These are phyloP conservation scores for Beris chalybata DNA, from an alignment of 2,888 invertebrate species.

Conservation along the genomic window DNA sequence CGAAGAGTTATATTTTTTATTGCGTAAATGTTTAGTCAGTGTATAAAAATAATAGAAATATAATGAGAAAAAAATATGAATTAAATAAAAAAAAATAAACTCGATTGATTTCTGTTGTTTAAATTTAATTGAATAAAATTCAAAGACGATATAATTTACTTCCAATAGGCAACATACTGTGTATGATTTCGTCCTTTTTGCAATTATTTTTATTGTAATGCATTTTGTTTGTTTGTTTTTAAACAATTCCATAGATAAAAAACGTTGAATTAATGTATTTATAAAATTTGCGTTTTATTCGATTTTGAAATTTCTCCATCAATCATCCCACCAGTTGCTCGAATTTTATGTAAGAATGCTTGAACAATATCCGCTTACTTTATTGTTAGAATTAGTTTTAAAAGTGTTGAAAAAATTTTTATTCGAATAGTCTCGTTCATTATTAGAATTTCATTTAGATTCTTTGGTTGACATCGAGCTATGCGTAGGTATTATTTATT, in stretches of 20 bases:
- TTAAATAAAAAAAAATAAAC: background rate
- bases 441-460: too few species aligned
- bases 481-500: too few species aligned
- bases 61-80: background rate
- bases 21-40: conserved; percentile 19
- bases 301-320: background rate
- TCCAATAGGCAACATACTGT: conserved; percentile 18
- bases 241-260: conserved; percentile 20
- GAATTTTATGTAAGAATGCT: too few species aligned
- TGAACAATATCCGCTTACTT: too few species aligned
- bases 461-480: too few species aligned
- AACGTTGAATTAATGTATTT: background rate
- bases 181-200: conserved; percentile 24
- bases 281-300: conserved; percentile 19
- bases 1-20: conserved; percentile 18
- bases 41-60: conserved; percentile 1
- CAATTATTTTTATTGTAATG: conserved; percentile 9
- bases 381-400: too few species aligned
- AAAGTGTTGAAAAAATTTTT: too few species aligned
- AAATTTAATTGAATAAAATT: background rate
- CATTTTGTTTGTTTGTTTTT: conserved; percentile 16
- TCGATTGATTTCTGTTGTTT: background rate
- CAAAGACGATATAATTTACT: background rate
- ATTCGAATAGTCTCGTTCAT: too few species aligned
- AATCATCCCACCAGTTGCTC: too few species aligned